Evolutionary conservation across 1,140 invertebrate genomes (phyloP).

Genomic region (Chymomyza costata): DNA sequence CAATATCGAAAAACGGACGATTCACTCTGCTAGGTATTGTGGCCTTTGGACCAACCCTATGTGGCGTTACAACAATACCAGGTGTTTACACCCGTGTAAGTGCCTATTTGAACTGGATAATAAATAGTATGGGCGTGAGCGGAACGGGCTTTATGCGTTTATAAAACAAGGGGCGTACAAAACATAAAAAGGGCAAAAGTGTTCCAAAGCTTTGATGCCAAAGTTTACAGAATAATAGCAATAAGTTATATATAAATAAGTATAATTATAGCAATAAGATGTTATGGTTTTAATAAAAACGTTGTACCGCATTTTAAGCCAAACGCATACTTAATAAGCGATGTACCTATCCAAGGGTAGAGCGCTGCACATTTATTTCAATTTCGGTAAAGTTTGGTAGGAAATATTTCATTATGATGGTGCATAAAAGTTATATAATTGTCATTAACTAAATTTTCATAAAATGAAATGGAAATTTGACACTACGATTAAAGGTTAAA

Average conservation of each 20-base stretch:
- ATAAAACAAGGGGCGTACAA: too few species aligned
- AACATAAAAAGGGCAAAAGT: neutral
- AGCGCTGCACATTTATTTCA: too few species aligned
- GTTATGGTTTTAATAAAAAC: too few species aligned
- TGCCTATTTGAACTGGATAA: constrained; percentile 77
- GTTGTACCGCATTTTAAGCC: too few species aligned
- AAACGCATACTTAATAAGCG: too few species aligned
- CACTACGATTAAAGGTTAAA: too few species aligned
- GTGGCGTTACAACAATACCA: constrained; percentile 76
- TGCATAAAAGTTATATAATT: too few species aligned
- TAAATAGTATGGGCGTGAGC: constrained; percentile 24
- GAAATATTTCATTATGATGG: too few species aligned
- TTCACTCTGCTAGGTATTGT: constrained; percentile 81
- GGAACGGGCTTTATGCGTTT: constrained; percentile 2
- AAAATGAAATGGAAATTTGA: too few species aligned
- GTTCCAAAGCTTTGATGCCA: constrained; percentile 51
- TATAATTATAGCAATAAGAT: neutral
- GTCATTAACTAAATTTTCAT: too few species aligned
- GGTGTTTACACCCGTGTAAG: constrained; percentile 78
- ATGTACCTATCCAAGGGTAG: too few species aligned
- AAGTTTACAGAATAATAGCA: constrained; percentile 29
- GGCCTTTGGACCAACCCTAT: constrained; percentile 81
- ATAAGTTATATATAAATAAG: neutral
- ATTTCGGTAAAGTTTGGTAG: too few species aligned
- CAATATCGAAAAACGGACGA: constrained; percentile 53